phyloP scores from a whole-genome alignment of 2,113 vertebrate species.

The Hemiscyllium ocellatum region DNA sequence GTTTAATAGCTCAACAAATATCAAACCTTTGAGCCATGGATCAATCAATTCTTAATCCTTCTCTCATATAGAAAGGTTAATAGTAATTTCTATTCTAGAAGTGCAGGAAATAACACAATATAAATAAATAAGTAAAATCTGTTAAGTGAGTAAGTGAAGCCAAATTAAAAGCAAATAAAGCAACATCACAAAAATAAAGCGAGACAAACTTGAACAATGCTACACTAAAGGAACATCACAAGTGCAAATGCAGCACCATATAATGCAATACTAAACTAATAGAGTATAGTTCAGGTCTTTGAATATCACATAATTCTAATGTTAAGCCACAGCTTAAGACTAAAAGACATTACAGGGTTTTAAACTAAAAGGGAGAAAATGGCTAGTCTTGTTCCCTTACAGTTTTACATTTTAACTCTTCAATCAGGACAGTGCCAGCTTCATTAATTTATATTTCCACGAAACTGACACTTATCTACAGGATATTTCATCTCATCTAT shows the following conservation, averaged over 20 bases:
- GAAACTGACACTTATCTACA: not conserved
- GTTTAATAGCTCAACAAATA: constrained; percentile 2
- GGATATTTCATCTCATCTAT: not conserved
- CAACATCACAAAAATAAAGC: not conserved
- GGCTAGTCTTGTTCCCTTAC: not conserved
- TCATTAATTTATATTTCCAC: not conserved
- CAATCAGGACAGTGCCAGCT: not conserved
- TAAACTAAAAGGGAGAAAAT: not conserved
- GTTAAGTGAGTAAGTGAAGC: constrained; percentile 29
- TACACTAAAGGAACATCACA: constrained; percentile 19
- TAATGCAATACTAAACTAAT: not conserved
- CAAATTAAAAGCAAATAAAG: constrained; percentile 32
- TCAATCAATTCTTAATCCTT: not conserved
- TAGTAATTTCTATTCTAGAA: not conserved
- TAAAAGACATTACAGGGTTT: not conserved
- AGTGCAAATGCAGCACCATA: not conserved
- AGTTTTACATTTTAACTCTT: not conserved
- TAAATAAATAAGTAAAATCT: not conserved
- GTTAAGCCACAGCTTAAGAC: too few relatives aligned
- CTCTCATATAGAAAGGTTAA: constrained; percentile 4
- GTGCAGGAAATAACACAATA: not conserved
- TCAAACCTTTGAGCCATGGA: not conserved
- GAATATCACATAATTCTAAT: not conserved
- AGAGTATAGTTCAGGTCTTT: not conserved
- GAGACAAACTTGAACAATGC: constrained; percentile 27